Base-by-base conservation (phyloP, 1,140 invertebrate species). In the Bactericera cockerelli region DNA sequence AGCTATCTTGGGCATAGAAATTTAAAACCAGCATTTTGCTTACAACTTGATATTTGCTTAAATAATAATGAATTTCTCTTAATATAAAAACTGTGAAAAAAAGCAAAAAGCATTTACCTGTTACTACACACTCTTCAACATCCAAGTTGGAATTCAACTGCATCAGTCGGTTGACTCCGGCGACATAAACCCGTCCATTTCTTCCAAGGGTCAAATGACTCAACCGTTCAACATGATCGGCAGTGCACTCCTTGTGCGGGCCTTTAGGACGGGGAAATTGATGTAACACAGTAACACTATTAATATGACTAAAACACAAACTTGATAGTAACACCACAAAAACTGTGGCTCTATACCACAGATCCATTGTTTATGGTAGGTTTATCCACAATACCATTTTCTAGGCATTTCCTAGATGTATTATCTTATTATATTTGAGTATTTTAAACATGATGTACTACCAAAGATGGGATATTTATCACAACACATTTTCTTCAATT, bases 141-240 rank as follows among this genome's bases (percentile, higher is more conserved):
- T 67, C 66, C 55, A 81, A 67, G 49, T 62, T 62, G 56, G 71
- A 69, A 57, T 74, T 71, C 62, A 81, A 68, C 65, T 80, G 76
- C 61, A 77, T 76, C 1, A 83, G 67, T 57, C 73, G 70, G 65
- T 83, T 82, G 10, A 76, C 71, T 14, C 76, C 80, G 26, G 76
- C 80, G 11, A 79, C 70, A 63, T 77, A 81, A n/a, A 82, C 67
- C 21, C 70, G 71, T 6, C 75, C 74, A 2, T 72, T 74, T 19
- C 65, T 64, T 14, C 66, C 76, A 36, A 78, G 64, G 1, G 74
- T 72, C 59, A 81, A 65, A 65, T 81, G 78, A 39, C 56, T 62
- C 22, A 69, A 59, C 26, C 62, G 60, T 58, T 61, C 60, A 14
- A 63, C 60, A 11, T 61, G 59, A 19, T 57, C 31, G 11, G 31